Conservation (phyloP, 2,113 vertebrate genomes). For the Arvicanthis niloticus region DNA sequence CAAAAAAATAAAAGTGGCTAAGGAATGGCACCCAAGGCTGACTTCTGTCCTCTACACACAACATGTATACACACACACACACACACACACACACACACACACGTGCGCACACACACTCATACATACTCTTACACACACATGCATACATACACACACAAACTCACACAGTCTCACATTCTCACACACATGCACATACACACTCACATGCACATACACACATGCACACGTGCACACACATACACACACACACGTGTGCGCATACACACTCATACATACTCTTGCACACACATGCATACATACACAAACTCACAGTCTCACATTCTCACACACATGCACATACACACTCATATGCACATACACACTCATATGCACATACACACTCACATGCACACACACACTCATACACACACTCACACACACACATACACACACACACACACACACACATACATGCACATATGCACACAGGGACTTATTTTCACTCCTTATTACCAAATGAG, state of each 20-base stretch:
- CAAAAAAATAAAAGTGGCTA: neutral
- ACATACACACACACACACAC: neutral
- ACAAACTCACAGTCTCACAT: too few relatives aligned
- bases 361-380: too few relatives aligned
- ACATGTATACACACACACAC: too few relatives aligned
- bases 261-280: neutral
- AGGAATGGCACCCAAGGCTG: neutral
- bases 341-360: too few relatives aligned
- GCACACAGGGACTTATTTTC: constrained; percentile 23
- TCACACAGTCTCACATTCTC: too few relatives aligned
- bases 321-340: neutral
- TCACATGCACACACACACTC: neutral
- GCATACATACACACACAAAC: neutral
- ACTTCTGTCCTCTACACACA: neutral
- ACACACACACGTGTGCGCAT: too few relatives aligned
- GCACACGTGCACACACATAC: neutral
- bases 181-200: neutral
- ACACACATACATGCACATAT: neutral
- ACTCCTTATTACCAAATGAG: constrained; percentile 74
- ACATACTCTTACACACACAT: neutral
- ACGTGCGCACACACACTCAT: neutral
- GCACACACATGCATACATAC: neutral
- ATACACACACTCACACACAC: too few relatives aligned
- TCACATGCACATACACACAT: too few relatives aligned
- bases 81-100: neutral